Evolutionary conservation across 2,888 invertebrate genomes (phyloP), one percentile per base, ranked within the genome.

Genomic region (Hecatera dysodea): DNA sequence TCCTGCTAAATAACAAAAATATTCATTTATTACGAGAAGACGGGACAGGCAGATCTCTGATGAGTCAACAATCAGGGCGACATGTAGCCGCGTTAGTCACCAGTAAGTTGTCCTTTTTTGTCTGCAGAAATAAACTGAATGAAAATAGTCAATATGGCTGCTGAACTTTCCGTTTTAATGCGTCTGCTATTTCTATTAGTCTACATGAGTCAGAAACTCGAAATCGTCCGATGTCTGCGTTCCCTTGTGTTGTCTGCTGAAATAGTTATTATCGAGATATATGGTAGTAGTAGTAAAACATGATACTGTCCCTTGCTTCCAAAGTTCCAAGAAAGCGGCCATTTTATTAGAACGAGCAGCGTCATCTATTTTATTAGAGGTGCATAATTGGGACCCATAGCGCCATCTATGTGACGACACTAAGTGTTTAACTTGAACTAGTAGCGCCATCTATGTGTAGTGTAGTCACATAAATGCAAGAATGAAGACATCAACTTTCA

Each of bases 91-190:
- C 29, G n/a, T 67, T 39, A 68, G 46, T 76, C 76, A 76, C 19
- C 53, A 66, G 39, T 12, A 2, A 11, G 12, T 15, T 63, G 15
- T 67, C 50, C 52, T 53, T 76, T 70, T 75, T 55, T 46, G 69
- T 68, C 29, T 68, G 44, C 39, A 1, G 29, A 75, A 75, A 68
- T 55, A 68, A 76, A 42, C 76, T 19, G 36, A 19, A 17, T 52
- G 42, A 44, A 36, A 68, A 68, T 53, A 46, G 36, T 72, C 6
- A 27, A 24, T 59, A 59, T 27, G 52, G 27, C 70, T 67, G 22
- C 22, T 27, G 27, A 52, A 67, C 52, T 36, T 36, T 60, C n/a
- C 22, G 42, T 50, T 70, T 44, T 27, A 71, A 24, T 33, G 15
- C 27, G 42, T 22, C 17, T 24, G 76, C 33, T 75, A 68, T 75